These are phyloP conservation scores for Mirounga angustirostris DNA, from an alignment of 2,113 vertebrate genomes.

Conservation along the genomic window DNA sequence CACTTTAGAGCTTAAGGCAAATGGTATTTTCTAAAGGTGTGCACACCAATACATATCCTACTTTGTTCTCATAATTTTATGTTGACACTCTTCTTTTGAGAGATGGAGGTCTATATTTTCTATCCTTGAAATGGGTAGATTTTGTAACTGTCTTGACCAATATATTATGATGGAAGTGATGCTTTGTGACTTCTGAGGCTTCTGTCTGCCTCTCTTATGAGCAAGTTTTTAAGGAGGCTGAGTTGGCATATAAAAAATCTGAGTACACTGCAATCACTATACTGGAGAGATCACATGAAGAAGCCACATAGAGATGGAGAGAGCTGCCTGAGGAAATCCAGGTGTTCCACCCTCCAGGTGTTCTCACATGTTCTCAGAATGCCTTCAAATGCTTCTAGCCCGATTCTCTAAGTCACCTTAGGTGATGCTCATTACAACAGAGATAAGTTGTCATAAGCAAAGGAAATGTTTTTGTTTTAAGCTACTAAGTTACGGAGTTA, in stretches of 20 bases:
- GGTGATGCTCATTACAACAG: not conserved
- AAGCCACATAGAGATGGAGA: not conserved
- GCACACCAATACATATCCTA: not conserved
- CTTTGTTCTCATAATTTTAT: not conserved
- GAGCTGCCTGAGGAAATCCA: not conserved
- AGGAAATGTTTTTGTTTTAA: not conserved
- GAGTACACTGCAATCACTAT: not conserved
- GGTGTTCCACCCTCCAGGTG: not conserved
- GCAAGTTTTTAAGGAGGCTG: not conserved
- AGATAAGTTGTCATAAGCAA: not conserved
- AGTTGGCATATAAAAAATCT: not conserved
- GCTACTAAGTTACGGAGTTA: not conserved
- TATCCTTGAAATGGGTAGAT: not conserved
- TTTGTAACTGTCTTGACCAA: not conserved
- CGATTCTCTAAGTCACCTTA: not conserved
- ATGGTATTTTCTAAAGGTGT: not conserved
- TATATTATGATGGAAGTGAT: not conserved
- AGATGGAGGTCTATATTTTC: not conserved
- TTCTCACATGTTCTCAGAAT: not conserved
- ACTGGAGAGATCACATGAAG: not conserved
- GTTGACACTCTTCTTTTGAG: not conserved
- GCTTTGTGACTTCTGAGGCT: not conserved
- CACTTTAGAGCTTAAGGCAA: not conserved
- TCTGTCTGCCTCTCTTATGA: not conserved
- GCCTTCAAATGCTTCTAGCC: not conserved